Evolutionary conservation across 1,140 invertebrate genomes (phyloP), one percentile per base, ranked within the genome.

Genomic region (Drosophila mayri): DNA sequence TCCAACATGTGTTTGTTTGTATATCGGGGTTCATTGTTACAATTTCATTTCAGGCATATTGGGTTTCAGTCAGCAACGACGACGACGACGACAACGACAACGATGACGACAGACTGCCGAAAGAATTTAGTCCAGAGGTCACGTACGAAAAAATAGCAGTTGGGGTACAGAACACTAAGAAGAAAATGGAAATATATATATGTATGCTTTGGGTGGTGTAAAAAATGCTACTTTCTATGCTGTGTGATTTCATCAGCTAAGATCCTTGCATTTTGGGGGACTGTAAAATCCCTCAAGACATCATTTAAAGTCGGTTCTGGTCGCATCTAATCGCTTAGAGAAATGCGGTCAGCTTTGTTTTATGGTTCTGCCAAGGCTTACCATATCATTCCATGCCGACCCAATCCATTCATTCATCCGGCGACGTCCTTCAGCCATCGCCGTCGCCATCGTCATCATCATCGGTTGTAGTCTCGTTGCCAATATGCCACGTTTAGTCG

Each of bases 21-120:
- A 40, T 76, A 66, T 77, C 64, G 68, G 73, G 84, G 82, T 86
- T 86, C 82, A 86, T 86, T 86, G 82, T 86, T 86, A 86, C 82
- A 86, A 81, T 86, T 86, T 86, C 70, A 86, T 86, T 86, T 86
- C 68, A 85, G 80, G 52, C 79, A 85, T 85, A 85, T 86, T 86
- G 82, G 65, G 75, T 86, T 86, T 86, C 82, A 84, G 81, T 63
- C 81, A 70, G 44, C 22, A 10, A 18, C 37, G 12, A 46, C 43
- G 6, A 46, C 43, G 1, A 49, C 25, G 25, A 62, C 71, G 64
- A 20, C 25, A 0, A 28, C 25, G 25, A 62, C 71, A 60, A 20
- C 64, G 49, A 79, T 59, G 61, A 76, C 75, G 76, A 84, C 60
- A 78, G 79, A 74, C 63, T 72, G 63, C 35, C 67, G 46, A 62